Evolutionary conservation across 2,888 invertebrate species (phyloP), one percentile per base, ranked within the genome.

Genomic region (Pachydiplax longipennis): DNA sequence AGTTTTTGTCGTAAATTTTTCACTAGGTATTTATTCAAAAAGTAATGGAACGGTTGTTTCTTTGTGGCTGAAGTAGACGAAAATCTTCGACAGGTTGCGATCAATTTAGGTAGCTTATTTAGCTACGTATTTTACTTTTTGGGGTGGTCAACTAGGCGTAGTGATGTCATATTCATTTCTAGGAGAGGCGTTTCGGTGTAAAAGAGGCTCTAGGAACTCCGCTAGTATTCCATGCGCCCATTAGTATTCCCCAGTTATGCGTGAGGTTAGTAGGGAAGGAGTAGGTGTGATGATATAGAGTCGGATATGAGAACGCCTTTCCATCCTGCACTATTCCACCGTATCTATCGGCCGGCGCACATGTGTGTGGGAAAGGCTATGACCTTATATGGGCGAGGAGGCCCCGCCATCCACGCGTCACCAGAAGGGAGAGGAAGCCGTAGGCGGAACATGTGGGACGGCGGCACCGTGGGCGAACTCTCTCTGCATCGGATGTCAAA

Each of bases 391-490:
- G 73, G 73, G 13, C 31, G 25, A 73, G 73, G 31, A 25, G 65
- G 18, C 61, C 15, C 31, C 31, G 73, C 73, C 73, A 31, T 73
- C 73, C 73, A 73, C 73, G 31, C 73, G 73, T 73, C 73, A 73
- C 73, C 73, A 53, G 73, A 10, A 73, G 73, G 31, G 73, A n/a
- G 73, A 73, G 73, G 73, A 31, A 25, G 73, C 73, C 25, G 73
- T 73, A 73, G 73, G 73, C 73, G 73, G 73, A 73, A 73, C 73
- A 73, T 73, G 73, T 73, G 73, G 73, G 73, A 73, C 73, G 73
- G 73, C 25, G 31, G 31, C 13, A 22, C 73, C 25, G 73, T 73
- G 73, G 73, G 73, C 73, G 73, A 73, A 31, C 31, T 73, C 73
- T 73, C 31, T 25, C 25, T 53, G 44, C 44, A 44, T 44, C 44